Evolutionary conservation across 2,113 vertebrate species (phyloP), one percentile per base, ranked within the genome.

Genomic region (Brienomyrus brachyistius): DNA sequence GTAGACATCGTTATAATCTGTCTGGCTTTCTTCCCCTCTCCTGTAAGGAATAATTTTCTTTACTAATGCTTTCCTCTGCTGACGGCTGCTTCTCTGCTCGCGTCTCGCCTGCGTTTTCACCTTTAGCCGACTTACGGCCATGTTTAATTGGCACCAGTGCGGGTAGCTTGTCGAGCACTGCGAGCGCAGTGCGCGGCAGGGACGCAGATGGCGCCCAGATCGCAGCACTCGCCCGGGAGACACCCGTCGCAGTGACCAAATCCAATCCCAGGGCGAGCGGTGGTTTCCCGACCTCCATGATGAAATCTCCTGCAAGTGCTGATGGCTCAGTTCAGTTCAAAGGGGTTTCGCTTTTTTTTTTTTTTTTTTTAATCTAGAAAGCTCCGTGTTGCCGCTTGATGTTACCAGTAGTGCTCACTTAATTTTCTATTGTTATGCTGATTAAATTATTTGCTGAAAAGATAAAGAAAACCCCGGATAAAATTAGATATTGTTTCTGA

Each of bases 301-400:
- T 88, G 87, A 88, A 88, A 88, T 88, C 54, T 88, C 43, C 59
- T 88, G 87, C 87, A 88, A 88, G 87, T 27, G 19, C 50, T 35
- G 86, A 88, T 66, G 35, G 23, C 43, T 88, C 45, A 66, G 87
- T 66, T 66, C 87, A 45, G 87, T 62, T 87, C 51, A 52, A 87
- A 87, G 48, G 48, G 51, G 31, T 54, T 54, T 45, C 1, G 19
- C 19, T 23, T 89, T 15, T 45, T 27, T 31, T 10, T 45, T 27
- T 31, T 10, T 31, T 1, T 31, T 31, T 31, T 31, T 31, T 31
- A 47, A 59, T 45, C 35, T 45, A 51, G 59, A 54, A 82, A 31
- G 70, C 48, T 54, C 7, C 21, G 45, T 10, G 43, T 48, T 17
- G 17, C 8, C 11, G 27, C 19, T 87, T 51, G 43, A 52, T 31